phyloP scores from a whole-genome alignment of 2,113 vertebrate genomes.

The Dolichotis patagonum region DNA sequence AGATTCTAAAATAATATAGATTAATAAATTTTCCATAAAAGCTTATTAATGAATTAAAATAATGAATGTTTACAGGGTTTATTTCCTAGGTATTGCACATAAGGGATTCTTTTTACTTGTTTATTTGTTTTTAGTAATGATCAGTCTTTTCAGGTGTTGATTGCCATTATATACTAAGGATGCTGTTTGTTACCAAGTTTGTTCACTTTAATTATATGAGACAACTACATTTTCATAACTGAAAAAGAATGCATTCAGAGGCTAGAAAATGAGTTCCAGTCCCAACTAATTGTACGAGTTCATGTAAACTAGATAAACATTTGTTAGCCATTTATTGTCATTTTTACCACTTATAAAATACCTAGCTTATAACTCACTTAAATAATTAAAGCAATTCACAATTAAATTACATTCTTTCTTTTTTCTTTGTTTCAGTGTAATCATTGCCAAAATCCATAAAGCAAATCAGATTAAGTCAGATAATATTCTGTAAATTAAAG shows the following conservation, averaged over 20 bases:
- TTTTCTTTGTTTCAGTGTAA: not conserved
- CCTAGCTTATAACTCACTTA: not conserved
- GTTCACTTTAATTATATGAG: constrained; percentile 19
- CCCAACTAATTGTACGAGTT: not conserved
- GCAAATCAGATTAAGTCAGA: not conserved
- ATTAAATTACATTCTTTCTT: not conserved
- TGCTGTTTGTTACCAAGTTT: not conserved
- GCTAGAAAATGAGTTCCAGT: not conserved
- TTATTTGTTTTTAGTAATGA: not conserved
- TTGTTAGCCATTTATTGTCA: not conserved
- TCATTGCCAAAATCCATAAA: not conserved
- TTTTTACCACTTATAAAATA: not conserved
- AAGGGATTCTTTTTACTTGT: not conserved
- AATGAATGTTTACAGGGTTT: not conserved
- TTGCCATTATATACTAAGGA: not conserved
- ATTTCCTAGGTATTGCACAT: not conserved
- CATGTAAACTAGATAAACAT: not conserved
- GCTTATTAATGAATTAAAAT: not conserved
- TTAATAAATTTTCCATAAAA: not conserved
- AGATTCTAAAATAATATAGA: not conserved
- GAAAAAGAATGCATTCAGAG: not conserved
- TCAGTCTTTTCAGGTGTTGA: not conserved
- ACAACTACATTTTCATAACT: not conserved
- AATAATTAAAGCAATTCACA: not conserved
- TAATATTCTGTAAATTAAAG: not conserved